Base-by-base conservation (phyloP, 2,113 vertebrate species). In the Carettochelys insculpta region DNA sequence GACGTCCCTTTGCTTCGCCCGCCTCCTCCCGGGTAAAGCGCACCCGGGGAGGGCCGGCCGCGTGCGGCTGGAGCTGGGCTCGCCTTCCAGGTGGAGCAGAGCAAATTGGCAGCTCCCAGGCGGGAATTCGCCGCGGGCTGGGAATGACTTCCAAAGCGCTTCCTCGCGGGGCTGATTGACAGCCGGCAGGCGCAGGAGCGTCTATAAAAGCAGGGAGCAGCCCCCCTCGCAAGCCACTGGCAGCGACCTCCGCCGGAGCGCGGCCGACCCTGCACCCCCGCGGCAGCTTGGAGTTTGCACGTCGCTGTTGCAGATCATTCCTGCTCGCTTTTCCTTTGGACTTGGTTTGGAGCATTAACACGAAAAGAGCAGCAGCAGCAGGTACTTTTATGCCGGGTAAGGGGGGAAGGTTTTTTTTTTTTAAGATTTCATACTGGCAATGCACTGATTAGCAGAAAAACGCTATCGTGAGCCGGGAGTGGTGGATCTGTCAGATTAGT, bases 191-290 rank as follows among this genome's bases (percentile, higher is more conserved):
- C 88, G 83, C 90, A 71, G 79, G 85, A 82, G 93, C 58, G 96
- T 96, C 94, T 98, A 98, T 98, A 99, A 98, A 98, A 98, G 91
- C 85, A 92, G 19, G 85, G 80, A 73, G 95, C 48, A 56, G 94
- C 76, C 5, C 76, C 5, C 85, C 80, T 77, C 65, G 8, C 19
- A 80, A 82, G 85, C 77, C 82, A 85, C 77, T 25, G 8, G 77
- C 58, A 73, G 80, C 3, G 13, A 48, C 12, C 75, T 53, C 58
- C 29, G 48, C 77, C 77, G 45, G 48, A n/a, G 38, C 7, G 34
- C 5, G 45, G 80, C 58, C 19, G 41, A 5, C 52, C 76, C 43
- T 68, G 68, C 53, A 50, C 29, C 29, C 24, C 22, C 22, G n/a
- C 24, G 29, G 47, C 14, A 27, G 43, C 38, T 10, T 58, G 29